Evolutionary conservation across 53 echinoderm and acorn worm species (phyloP), one percentile per base, ranked within the genome.

Genomic region (Glandiceps talaboti): DNA sequence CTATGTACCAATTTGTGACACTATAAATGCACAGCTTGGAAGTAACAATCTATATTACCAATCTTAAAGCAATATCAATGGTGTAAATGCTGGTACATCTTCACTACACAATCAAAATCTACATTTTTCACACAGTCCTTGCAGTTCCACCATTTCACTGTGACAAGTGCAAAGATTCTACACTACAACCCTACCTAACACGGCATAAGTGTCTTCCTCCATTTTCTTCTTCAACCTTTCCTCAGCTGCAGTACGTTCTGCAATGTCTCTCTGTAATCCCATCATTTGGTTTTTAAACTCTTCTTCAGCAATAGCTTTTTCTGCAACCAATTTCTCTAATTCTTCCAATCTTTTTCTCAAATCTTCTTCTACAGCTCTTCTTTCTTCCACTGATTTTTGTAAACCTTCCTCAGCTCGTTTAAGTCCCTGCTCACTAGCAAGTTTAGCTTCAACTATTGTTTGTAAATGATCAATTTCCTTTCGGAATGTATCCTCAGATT

Each of bases 251-350:
- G 81, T 84, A 73, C 83, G 90, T 75, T 92, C 89, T 28, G 89
- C 87, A 0, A 94, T 84, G 0, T 92, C 90, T 79, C 86, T 90
- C 85, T 94, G 94, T 30, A 94, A 74, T 76, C 82, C 80, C 80
- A 90, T 87, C 20, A 90, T 92, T 72, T 87, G 89, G 77, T 78
- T 83, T 86, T 92, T 89, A 0, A 90, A 90, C 12, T 86, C 72
- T 30, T 82, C 32, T 76, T 86, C 83, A 1, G 94, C 92, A 29
- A 78, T 32, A 27, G 88, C 75, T 73, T 86, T 82, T 77, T 94
- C 94, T 77, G 91, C 92, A 14, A 91, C 86, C 14, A 81, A 77
- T 79, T 80, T 94, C 28, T 45, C 64, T 20, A 45, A 45, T 45
- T 12, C 20, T 45, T 6, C 64, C 64, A 45, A 12, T 20, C 64